Base-by-base conservation (phyloP, 2,113 vertebrate species). In the Aix galericulata region DNA sequence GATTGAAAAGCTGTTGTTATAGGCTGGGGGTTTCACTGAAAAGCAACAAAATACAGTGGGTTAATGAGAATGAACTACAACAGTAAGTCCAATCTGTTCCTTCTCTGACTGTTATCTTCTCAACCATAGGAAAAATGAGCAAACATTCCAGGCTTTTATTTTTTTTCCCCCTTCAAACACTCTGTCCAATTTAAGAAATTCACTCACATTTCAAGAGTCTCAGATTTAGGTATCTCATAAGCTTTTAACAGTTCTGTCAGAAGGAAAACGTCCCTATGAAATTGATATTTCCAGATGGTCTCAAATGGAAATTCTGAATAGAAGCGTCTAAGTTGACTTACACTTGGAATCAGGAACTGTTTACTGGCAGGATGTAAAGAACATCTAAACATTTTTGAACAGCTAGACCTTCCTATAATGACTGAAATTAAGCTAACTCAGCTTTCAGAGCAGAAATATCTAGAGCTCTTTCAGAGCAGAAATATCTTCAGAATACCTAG, bases 1-100 rank as follows among this genome's bases (percentile, higher is more conserved):
- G 2, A 98, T 98, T 40, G 14, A 48, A 69, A 98, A 97, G 89
- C 10, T 76, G 25, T 18, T 26, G 11, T 2, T 75, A 22, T 97
- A 98, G 38, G 22, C 95, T 5, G 12, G 34, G 50, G 95, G 98
- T 56, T 93, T 76, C 76, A 98, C 98, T 98, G 69, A 26, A 96
- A 89, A 64, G 56, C 13, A 83, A 58, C 8, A 90, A 31, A 77
- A 84, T 71, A 21, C 48, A 26, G 52, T n/a, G 5, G 32, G 9
- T 85, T 90, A 68, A 23, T 50, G 38, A 83, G 34, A 93, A 60
- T 21, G 27, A 85, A 74, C 9, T 53, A 79, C 12, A 85, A 55
- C 6, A 76, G 9, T 16, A 18, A 69, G 26, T 5, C 17, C 52
- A 21, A 68, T 46, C 40, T 82, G 17, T 44, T 17, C 27, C 58